Conservation (phyloP, 2,888 invertebrate genomes). For the Hirtodrosophila trivittata region DNA sequence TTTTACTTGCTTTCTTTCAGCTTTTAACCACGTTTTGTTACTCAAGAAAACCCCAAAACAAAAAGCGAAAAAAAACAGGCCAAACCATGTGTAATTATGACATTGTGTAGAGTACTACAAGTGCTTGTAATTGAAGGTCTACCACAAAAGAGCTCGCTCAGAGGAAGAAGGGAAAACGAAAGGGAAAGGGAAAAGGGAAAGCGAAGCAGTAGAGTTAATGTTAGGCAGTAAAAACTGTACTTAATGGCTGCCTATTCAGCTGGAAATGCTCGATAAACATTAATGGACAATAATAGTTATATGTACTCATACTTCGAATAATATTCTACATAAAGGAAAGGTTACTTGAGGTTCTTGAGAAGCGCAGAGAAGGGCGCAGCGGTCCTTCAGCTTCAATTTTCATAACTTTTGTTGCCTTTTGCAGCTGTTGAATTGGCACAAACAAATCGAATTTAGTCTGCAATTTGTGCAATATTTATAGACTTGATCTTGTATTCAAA, state of each 20-base stretch:
- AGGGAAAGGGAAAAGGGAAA: conserved; percentile 9
- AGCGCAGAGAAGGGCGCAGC: no score
- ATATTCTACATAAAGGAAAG: not conserved
- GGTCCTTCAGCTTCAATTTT: no score
- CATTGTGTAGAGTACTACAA: conserved; percentile 29
- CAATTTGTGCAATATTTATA: no score
- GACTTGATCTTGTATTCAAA: no score
- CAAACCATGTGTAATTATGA: conserved; percentile 47
- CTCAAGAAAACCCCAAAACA: not conserved
- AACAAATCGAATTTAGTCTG: no score
- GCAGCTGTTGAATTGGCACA: no score
- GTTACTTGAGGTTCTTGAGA: no score
- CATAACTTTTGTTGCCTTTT: no score
- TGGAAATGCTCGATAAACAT: conserved; percentile 13
- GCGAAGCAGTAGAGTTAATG: conserved; percentile 1
- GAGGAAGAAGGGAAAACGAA: not conserved
- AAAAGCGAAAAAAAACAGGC: conserved; percentile 1
- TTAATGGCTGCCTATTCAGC: conserved; percentile 29
- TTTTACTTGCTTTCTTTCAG: conserved; percentile 25
- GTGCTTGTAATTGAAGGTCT: conserved; percentile 41
- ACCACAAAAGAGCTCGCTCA: conserved; percentile 7
- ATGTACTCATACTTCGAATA: no score
- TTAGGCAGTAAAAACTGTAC: conserved; percentile 6
- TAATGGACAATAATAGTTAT: conserved; percentile 9
- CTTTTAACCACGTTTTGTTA: conserved; percentile 37